phyloP scores from a whole-genome alignment of 2,797 vertebrate species.

The Tangara arthus region DNA sequence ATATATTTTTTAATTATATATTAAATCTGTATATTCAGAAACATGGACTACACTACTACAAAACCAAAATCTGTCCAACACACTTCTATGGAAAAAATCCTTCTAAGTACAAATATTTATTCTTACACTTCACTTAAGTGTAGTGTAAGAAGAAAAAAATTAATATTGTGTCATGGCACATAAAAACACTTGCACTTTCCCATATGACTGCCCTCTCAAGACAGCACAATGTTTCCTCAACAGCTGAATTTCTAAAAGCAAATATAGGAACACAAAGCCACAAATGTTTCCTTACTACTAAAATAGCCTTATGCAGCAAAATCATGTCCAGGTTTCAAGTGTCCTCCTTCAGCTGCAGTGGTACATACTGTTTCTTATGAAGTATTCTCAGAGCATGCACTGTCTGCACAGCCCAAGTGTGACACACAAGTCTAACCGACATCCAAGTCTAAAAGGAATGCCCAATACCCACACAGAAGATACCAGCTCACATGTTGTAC shows the following conservation, averaged over 20 bases:
- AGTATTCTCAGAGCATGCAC: neutral
- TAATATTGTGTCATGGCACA: neutral
- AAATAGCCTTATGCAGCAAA: neutral
- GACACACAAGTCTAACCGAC: neutral
- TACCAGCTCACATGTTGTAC: neutral
- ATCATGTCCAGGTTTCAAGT: neutral
- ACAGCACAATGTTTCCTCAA: neutral
- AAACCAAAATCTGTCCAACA: neutral
- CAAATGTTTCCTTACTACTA: neutral
- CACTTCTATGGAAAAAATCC: neutral
- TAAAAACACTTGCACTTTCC: neutral
- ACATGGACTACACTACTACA: neutral
- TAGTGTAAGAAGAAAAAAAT: neutral
- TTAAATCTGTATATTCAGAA: neutral
- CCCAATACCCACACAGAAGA: neutral
- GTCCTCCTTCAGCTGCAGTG: neutral
- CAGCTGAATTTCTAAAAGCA: neutral
- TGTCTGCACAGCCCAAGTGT: neutral
- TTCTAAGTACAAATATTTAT: neutral
- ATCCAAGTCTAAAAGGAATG: neutral
- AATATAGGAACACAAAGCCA: neutral
- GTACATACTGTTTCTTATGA: neutral
- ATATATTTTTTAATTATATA: neutral
- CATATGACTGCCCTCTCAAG: neutral
- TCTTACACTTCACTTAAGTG: neutral